Conservation (phyloP, 2,888 invertebrate species). For the Drosophila fulvimacula region DNA sequence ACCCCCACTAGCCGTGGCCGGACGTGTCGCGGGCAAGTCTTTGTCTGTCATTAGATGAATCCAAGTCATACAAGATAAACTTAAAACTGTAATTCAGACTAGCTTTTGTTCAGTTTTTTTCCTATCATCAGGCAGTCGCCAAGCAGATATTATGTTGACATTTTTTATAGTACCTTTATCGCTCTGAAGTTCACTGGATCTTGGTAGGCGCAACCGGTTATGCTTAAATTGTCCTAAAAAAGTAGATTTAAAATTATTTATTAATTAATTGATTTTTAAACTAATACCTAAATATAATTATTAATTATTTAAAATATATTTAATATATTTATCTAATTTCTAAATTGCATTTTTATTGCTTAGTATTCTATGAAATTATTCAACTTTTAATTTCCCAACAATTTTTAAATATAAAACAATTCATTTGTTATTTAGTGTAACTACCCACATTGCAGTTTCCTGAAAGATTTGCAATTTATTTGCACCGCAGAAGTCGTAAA, state of each 20-base stretch:
- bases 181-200: conserved; percentile 11
- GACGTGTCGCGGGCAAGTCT: not conserved
- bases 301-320: no score
- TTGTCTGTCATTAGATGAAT: conserved; percentile 17
- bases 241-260: no score
- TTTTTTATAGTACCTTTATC: conserved; percentile 5
- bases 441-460: not conserved
- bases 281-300: no score
- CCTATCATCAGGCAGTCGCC: conserved; percentile 13
- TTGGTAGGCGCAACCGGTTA: conserved; percentile 38
- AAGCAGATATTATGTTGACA: conserved; percentile 13
- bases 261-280: no score
- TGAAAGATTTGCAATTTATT: not conserved
- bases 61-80: conserved; percentile 5
- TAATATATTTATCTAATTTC: not conserved
- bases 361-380: not conserved
- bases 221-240: conserved; percentile 6
- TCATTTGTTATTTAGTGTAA: conserved; percentile 17
- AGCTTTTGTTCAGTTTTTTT: conserved; percentile 29
- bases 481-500: not conserved
- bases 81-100: not conserved
- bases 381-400: no score
- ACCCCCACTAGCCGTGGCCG: conserved; percentile 26
- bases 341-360: not conserved
- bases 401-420: not conserved